Evolutionary conservation across 2,113 vertebrate genomes (phyloP).

Genomic region (Trachemys scripta): DNA sequence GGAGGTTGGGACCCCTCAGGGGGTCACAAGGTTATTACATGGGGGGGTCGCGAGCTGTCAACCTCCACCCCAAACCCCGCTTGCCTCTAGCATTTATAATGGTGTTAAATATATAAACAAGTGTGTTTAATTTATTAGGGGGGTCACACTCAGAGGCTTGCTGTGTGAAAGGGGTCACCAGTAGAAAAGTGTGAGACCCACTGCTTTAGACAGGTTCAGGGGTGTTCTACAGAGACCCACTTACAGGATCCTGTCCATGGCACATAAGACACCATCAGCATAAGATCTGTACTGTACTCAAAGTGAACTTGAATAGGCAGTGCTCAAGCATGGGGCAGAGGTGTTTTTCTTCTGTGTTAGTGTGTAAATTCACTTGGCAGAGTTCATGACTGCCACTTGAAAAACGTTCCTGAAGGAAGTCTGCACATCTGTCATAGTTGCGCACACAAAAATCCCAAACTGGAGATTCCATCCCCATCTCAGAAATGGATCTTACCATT

Average conservation of each 20-base stretch:
- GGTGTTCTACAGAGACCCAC: background rate
- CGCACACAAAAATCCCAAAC: background rate
- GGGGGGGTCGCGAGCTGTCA: no score
- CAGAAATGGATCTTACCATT: background rate
- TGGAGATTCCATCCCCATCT: constrained; percentile 11
- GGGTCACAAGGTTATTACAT: no score
- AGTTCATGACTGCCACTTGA: constrained; percentile 46
- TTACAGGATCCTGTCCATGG: background rate
- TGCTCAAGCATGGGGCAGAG: background rate
- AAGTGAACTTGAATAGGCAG: background rate
- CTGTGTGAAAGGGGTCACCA: no score
- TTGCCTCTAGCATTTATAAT: no score
- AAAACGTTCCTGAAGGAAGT: constrained; percentile 44
- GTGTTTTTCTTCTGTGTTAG: background rate
- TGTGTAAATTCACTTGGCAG: background rate
- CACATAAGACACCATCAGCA: background rate
- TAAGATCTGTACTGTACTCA: background rate
- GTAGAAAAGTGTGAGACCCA: no score
- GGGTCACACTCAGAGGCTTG: no score
- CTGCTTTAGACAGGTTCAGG: background rate
- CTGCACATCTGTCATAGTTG: constrained; percentile 53
- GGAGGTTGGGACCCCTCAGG: no score
- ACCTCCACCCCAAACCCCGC: no score
- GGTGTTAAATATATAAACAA: no score
- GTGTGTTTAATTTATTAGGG: no score